Percentiles rank a stretch among this genome's conserved stretches.
phyloP scores from a whole-genome alignment of 2,113 vertebrate genomes.

The Steatornis caripensis region DNA sequence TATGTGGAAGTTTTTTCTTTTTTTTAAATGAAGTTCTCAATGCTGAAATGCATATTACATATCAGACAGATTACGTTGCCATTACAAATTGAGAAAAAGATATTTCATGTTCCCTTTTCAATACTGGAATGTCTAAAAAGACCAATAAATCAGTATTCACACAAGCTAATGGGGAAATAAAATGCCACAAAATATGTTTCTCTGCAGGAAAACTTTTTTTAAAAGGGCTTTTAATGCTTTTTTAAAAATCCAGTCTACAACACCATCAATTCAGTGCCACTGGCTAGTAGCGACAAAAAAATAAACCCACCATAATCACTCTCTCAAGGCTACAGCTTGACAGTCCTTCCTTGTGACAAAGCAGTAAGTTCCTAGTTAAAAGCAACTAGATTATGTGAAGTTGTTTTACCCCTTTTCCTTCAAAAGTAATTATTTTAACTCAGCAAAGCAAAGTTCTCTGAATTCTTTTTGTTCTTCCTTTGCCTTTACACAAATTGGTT shows the following conservation, averaged over 20 bases:
- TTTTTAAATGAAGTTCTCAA: background rate
- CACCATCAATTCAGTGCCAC: background rate
- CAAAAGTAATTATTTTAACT: background rate
- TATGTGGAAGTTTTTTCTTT: background rate
- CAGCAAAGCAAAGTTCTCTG: background rate
- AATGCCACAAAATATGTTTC: background rate
- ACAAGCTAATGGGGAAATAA: background rate
- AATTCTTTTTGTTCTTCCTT: background rate
- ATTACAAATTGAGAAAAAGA: background rate
- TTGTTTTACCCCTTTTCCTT: background rate
- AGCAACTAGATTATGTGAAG: background rate
- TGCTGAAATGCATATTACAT: background rate
- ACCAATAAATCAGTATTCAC: background rate
- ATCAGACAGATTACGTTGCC: background rate
- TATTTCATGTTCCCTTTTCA: conserved; percentile 4
- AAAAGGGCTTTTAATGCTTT: background rate
- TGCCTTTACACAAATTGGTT: background rate
- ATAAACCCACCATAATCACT: accelerated
- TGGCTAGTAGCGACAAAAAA: background rate
- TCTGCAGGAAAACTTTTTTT: background rate
- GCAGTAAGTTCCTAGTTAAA: background rate
- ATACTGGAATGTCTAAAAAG: background rate
- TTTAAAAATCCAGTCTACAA: background rate
- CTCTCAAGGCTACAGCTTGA: background rate
- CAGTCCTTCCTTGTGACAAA: background rate